A percentile compares a stretch with the other conserved stretches of the same genome.
Conservation (phyloP, 2,888 invertebrate species). For the Harpagoxenus sublaevis region DNA sequence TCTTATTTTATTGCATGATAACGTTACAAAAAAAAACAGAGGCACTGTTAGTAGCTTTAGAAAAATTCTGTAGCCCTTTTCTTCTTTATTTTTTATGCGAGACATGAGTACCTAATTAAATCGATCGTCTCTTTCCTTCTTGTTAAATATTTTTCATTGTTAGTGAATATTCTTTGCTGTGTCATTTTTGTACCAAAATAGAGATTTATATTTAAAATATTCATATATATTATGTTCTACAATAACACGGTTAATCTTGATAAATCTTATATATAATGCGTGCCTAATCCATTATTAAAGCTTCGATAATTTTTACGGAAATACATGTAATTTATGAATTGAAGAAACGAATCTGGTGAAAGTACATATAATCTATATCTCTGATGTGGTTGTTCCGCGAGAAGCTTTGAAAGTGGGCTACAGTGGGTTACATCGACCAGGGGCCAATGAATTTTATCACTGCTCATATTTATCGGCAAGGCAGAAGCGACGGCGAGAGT, state of each 20-base stretch:
- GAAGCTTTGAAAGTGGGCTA: background rate
- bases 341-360: background rate
- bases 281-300: background rate
- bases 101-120: constrained; percentile 7
- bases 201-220: background rate
- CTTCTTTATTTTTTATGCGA: constrained; percentile 40
- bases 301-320: background rate
- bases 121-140: background rate
- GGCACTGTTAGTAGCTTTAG: constrained; percentile 1
- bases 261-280: background rate
- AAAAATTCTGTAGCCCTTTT: constrained; percentile 49
- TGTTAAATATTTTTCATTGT: background rate
- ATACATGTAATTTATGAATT: background rate
- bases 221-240: background rate
- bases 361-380: constrained; percentile 12
- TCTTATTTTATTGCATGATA: constrained; percentile 33
- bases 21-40: background rate
- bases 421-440: constrained; percentile 43
- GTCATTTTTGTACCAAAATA: background rate
- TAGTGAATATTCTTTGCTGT: background rate
- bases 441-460: constrained; percentile 79
- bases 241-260: background rate
- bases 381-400: background rate
- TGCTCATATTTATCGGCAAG: constrained; percentile 74
- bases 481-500: constrained; percentile 41